Conservation (phyloP, 2,888 invertebrate species). For the Drosophila sordidapex region DNA sequence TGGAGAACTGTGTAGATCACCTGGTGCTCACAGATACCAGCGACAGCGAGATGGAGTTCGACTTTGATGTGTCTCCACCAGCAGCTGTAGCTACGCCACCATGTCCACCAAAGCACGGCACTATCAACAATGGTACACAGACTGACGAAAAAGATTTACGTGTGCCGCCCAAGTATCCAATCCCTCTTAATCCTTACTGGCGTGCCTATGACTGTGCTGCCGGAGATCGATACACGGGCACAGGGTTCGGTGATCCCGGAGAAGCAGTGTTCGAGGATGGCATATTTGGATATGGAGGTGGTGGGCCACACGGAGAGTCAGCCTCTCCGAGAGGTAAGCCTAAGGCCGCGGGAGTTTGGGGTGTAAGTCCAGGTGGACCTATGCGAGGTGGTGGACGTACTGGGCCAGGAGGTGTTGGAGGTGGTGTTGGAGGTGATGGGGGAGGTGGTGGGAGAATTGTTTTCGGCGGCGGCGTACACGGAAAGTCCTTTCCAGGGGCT, state of each 20-base stretch:
- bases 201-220: conserved; percentile 76
- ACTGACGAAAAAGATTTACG: conserved; percentile 86
- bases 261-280: conserved; percentile 65
- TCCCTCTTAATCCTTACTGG: conserved; percentile 64
- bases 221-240: conserved; percentile 64
- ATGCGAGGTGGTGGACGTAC: conserved; percentile 17
- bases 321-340: conserved; percentile 31
- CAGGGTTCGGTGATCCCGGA: conserved; percentile 60
- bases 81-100: conserved; percentile 87
- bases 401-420: conserved; percentile 6
- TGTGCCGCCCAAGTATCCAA: conserved; percentile 62
- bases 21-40: conserved; percentile 82
- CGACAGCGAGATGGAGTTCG: conserved; percentile 87
- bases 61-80: conserved; percentile 90
- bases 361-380: conserved; percentile 23
- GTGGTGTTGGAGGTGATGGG: neutral
- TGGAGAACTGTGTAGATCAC: conserved; percentile 68
- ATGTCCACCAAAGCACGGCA: conserved; percentile 84
- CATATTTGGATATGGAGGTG: conserved; percentile 56
- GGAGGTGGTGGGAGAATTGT: neutral
- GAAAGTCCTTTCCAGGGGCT: conserved; percentile 31
- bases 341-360: conserved; percentile 19
- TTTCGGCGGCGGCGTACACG: conserved; percentile 7
- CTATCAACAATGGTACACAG: conserved; percentile 87
- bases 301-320: conserved; percentile 54